phyloP scores from a whole-genome alignment of 1,140 invertebrate species.

The Nautilus pompilius region DNA sequence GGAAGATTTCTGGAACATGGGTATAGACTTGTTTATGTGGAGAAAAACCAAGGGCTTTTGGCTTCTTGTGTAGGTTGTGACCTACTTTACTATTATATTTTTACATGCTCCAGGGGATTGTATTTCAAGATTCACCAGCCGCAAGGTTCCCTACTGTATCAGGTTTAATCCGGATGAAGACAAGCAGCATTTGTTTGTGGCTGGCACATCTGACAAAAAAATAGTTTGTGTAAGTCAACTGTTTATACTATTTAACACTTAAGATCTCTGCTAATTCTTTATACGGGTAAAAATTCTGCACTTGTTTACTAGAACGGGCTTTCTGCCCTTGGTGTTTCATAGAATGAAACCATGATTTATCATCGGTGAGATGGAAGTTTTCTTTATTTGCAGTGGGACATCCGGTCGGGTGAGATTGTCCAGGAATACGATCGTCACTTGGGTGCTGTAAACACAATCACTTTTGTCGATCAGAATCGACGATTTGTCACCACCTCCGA shows the following conservation, averaged over 20 bases:
- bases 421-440: conserved; percentile 99
- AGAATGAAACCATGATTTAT: too few species aligned
- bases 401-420: conserved; percentile 82
- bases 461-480: conserved; percentile 97
- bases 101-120: conserved; percentile 67
- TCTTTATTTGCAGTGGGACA: conserved; percentile 81
- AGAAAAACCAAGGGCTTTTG: too few species aligned
- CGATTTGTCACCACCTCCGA: conserved; percentile 98
- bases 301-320: not conserved
- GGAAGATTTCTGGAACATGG: too few species aligned
- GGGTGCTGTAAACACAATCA: conserved; percentile 97
- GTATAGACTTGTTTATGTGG: too few species aligned
- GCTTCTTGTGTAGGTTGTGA: too few species aligned
- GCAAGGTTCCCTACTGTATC: conserved; percentile 95
- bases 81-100: not conserved
- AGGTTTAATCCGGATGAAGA: conserved; percentile 98
- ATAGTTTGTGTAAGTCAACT: conserved; percentile 96
- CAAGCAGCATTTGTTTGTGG: conserved; percentile 96
- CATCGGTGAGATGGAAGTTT: not conserved
- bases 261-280: not conserved
- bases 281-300: not conserved
- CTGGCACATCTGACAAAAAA: conserved; percentile 98
- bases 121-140: conserved; percentile 79
- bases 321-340: too few species aligned
- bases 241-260: too few species aligned